Evolutionary conservation across 2,797 vertebrate genomes (phyloP).

Genomic region (Halcyon smyrnensis): DNA sequence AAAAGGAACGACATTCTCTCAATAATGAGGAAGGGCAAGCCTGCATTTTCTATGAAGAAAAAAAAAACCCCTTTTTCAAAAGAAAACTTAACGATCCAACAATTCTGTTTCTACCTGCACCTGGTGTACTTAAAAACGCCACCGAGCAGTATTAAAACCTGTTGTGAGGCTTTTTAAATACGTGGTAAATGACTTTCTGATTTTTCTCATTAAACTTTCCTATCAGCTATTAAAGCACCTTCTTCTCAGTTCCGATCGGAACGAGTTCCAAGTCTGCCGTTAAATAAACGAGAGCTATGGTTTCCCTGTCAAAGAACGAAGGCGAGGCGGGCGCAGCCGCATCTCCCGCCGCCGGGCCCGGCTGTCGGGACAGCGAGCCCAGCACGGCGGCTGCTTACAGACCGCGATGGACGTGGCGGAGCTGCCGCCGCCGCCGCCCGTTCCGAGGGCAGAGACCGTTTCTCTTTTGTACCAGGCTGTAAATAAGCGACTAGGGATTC

Average conservation of each 20-base stretch:
- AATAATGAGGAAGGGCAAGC: constrained; percentile 52
- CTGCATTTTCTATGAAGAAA: constrained; percentile 55
- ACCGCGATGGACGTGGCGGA: too few relatives aligned
- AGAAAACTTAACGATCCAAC: constrained; percentile 14
- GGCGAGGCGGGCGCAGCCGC: neutral
- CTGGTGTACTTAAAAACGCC: neutral
- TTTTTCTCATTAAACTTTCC: constrained; percentile 52
- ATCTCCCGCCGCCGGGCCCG: neutral
- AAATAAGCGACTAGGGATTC: neutral
- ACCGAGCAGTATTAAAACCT: neutral
- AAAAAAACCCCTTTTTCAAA: neutral
- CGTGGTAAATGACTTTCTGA: constrained; percentile 9
- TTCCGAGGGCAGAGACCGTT: neutral
- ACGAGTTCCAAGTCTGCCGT: neutral
- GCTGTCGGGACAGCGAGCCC: too few relatives aligned
- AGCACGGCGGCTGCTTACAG: too few relatives aligned
- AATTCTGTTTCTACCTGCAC: neutral
- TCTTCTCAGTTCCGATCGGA: constrained; percentile 16
- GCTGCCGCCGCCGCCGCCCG: too few relatives aligned
- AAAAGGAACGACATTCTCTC: constrained; percentile 36
- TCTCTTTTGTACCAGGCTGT: neutral
- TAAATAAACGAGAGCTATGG: neutral
- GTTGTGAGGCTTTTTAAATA: neutral
- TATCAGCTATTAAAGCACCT: neutral
- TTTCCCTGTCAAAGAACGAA: neutral